Evolutionary conservation across 2,888 invertebrate species (phyloP), one percentile per base, ranked within the genome.

Genomic region (Argyresthia albistria): DNA sequence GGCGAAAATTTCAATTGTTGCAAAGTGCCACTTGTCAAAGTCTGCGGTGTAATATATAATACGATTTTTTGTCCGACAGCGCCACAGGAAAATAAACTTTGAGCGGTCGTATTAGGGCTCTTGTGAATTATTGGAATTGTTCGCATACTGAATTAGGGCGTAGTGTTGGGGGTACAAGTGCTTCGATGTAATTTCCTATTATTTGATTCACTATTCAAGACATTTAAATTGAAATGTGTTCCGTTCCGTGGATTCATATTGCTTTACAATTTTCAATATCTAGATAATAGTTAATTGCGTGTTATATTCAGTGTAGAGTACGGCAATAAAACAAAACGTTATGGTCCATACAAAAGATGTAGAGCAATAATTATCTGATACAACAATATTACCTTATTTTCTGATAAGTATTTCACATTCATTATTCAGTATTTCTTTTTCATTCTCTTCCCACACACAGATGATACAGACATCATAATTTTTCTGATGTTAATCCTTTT

Each of bases 1-100:
- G 70, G 71, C 67, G 68, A 73, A 81, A 54, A 81, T 74, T 80
- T 77, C 80, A 75, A 83, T 83, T 82, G 82, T 80, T 53, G 58
- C 59, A 54, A 70, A 83, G 80, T 76, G 70, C 66, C 80, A 81
- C 81, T 83, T 75, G 75, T 70, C 66, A 66, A 39, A 16, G 25
- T 25, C 25, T 46, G 46, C 35, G 15, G 39, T 15, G 35, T 37
- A 25, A 46, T 25, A 10, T 25, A 46, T 35, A 61, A 46, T 35
- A 61, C 58, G 59, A 60, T 61, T 25, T 42, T 43, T 50, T 43
- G 11, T 11, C 1, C 35, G 8, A 39, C 10, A 9, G n/a, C 37
- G 36, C 11, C 50, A 52, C 47, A 39, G 14, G 2, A 54, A 58
- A 56, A 59, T 59, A 35, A 46, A 50, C 54, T 51, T 50, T 58